Evolutionary conservation across 2,797 vertebrate species (phyloP).

Genomic region (Danio choprae): DNA sequence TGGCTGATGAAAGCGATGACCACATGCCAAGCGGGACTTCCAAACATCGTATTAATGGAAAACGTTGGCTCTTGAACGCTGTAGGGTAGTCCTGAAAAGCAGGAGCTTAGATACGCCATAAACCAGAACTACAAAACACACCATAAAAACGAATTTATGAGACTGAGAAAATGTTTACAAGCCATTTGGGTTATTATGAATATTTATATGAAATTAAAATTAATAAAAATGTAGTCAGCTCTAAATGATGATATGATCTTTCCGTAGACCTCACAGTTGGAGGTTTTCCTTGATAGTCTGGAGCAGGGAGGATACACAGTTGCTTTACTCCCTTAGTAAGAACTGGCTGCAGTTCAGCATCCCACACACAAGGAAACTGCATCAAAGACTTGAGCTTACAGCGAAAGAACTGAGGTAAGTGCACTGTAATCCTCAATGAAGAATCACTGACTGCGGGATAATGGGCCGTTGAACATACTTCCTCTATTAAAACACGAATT

Average conservation of each 20-base stretch:
- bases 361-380: neutral
- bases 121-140: constrained; percentile 20
- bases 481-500: neutral
- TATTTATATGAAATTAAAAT: constrained; percentile 2
- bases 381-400: neutral
- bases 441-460: neutral
- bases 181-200: constrained; percentile 17
- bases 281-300: constrained; percentile 40
- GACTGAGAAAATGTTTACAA: constrained; percentile 31
- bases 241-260: constrained; percentile 23
- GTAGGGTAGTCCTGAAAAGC: constrained; percentile 7
- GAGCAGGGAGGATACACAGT: constrained; percentile 5
- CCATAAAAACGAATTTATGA: constrained; percentile 30
- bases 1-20: constrained; percentile 40
- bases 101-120: constrained; percentile 25
- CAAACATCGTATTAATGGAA: constrained; percentile 34
- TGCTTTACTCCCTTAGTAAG: constrained; percentile 9
- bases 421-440: neutral
- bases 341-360: neutral
- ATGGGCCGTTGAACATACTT: constrained; percentile 9
- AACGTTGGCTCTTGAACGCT: constrained; percentile 17
- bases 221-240: constrained; percentile 9
- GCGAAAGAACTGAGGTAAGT: constrained; percentile 5
- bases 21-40: constrained; percentile 33
- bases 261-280: constrained; percentile 38